These are phyloP conservation scores for Andrena marginata DNA, from an alignment of 2,888 invertebrate genomes.

Conservation along the genomic window DNA sequence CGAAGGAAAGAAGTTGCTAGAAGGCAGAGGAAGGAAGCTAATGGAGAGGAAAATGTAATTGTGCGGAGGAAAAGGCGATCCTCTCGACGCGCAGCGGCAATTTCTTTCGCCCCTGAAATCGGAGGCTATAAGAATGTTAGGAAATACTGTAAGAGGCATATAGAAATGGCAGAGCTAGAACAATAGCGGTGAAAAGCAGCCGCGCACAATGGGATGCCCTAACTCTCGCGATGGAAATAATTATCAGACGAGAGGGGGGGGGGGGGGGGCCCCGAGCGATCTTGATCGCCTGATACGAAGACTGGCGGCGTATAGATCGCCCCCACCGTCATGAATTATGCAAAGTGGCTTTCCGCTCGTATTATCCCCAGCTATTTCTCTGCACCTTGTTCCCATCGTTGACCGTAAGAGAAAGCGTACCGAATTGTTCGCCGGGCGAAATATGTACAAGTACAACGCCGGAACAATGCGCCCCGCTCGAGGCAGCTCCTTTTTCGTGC, in stretches of 20 bases:
- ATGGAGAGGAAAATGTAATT: not conserved
- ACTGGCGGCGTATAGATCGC: conserved; percentile 18
- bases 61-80: not conserved
- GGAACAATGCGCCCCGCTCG: not conserved
- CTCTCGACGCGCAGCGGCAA: not conserved
- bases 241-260: conserved; percentile 41
- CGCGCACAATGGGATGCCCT: conserved; percentile 33
- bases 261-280: conserved; percentile 45
- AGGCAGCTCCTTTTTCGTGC: not conserved
- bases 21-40: too few relatives aligned
- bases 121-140: not conserved
- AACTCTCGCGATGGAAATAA: conserved; percentile 38
- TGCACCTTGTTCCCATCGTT: conserved; percentile 55
- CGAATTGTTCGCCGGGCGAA: conserved; percentile 36
- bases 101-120: not conserved
- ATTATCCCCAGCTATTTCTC: conserved; percentile 52
- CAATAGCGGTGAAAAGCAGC: conserved; percentile 44
- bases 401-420: conserved; percentile 55
- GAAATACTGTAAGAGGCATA: not conserved
- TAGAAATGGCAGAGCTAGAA: conserved; percentile 6
- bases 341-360: conserved; percentile 59
- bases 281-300: conserved; percentile 50
- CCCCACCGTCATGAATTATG: conserved; percentile 58
- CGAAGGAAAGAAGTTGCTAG: too few relatives aligned
- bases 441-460: conserved; percentile 13